Base-by-base conservation (phyloP, 1,140 invertebrate genomes). In the Melitaea cinxia region DNA sequence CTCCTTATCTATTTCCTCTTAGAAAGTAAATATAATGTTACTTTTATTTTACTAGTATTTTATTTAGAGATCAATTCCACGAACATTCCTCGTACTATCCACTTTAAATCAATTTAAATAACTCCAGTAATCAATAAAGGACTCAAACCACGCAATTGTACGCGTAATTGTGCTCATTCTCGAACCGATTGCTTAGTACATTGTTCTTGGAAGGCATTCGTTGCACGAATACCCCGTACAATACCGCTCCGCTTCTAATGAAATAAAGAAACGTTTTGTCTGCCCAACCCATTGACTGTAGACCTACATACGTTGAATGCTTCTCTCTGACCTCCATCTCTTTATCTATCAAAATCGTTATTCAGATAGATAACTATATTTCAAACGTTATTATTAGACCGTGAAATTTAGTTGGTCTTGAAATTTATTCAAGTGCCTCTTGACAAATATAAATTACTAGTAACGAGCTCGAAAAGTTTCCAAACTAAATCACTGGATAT, bases 241-340 rank as follows among this genome's bases (percentile, higher is more conserved):
- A 62, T 62, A 45, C 35, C 52, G 37, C 24, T n/a, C 50, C 75
- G 70, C 69, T 74, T 78, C 69, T 78, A 76, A 80, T 77, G 73
- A 78, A 77, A 78, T 80, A 78, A 74, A 79, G 77, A 72, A 78
- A 75, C 68, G 73, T 80, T 77, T 75, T 73, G 72, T 80, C 72
- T 61, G 53, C 52, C 37, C 35, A 28, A 37, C 47, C 53, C 72
- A 78, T 75, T 78, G 62, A 77, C 50, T 63, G 35, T 35, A 61
- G 72, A 65, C 72, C 75, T 72, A 75, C 68, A 77, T 77, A 77
- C 67, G 47, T 37, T 75, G 67, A 76, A 71, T 73, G 53, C 54
- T 19, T 30, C 52, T 21, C 30, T 65, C 54, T 57, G 54, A 57
- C 55, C 62, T 52, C 21, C 47, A 52, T 52, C 30, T 12, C 62